Evolutionary conservation across 2,888 invertebrate species (phyloP).

Genomic region (Serripes groenlandicus): DNA sequence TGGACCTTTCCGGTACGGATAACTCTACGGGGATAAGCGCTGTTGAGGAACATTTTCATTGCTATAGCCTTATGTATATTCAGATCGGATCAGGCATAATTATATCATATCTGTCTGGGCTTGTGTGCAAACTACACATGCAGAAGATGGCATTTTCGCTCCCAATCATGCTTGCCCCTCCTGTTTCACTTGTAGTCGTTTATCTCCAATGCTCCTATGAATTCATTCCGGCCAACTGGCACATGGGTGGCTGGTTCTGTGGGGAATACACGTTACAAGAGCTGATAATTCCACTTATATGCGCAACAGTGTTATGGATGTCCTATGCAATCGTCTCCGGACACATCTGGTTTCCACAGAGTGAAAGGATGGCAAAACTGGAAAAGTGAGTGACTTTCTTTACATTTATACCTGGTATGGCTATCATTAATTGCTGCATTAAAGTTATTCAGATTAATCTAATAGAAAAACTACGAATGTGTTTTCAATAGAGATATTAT

Average conservation of each 20-base stretch:
- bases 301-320: slow-evolving; percentile 90
- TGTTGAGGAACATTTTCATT: slow-evolving; percentile 70
- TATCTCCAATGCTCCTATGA: slow-evolving; percentile 77
- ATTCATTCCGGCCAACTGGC: slow-evolving; percentile 79
- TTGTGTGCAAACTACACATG: slow-evolving; percentile 88
- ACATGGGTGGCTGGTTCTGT: slow-evolving; percentile 79
- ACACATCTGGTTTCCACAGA: slow-evolving; percentile 99
- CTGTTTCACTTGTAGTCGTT: slow-evolving; percentile 75
- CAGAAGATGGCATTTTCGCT: slow-evolving; percentile 87
- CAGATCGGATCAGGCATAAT: slow-evolving; percentile 78
- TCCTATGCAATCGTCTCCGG: slow-evolving; percentile 99
- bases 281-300: slow-evolving; percentile 73
- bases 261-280: slow-evolving; percentile 45
- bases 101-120: slow-evolving; percentile 87
- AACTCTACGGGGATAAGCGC: slow-evolving; percentile 48
- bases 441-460: too few species aligned
- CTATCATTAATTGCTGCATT: too few species aligned
- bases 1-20: slow-evolving; percentile 50
- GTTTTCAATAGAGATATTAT: too few species aligned
- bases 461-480: too few species aligned
- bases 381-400: slow-evolving; percentile 93
- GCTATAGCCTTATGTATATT: slow-evolving; percentile 80
- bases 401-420: too few species aligned
- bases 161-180: slow-evolving; percentile 86
- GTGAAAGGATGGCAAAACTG: slow-evolving; percentile 97